These are phyloP conservation scores for Percina caprodes DNA, from an alignment of 2,113 vertebrate species.

Conservation along the genomic window DNA sequence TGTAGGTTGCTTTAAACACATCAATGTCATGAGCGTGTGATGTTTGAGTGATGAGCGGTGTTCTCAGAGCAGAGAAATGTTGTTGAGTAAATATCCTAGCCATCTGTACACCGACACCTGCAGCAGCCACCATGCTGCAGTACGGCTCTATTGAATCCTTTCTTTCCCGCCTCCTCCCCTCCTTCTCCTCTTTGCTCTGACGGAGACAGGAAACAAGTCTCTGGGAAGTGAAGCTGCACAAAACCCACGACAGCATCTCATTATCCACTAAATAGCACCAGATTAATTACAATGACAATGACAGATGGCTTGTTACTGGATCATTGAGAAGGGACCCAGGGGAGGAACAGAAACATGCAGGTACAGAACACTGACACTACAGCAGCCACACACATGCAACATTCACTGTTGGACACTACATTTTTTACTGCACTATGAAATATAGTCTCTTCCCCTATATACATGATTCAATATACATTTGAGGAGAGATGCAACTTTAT, in stretches of 20 bases:
- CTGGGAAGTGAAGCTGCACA: constrained; percentile 71
- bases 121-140: constrained; percentile 23
- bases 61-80: constrained; percentile 22
- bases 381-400: constrained; percentile 38
- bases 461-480: neutral
- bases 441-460: neutral
- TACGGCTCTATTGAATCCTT: constrained; percentile 22
- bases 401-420: constrained; percentile 6
- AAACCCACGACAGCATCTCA: constrained; percentile 82
- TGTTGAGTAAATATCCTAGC: constrained; percentile 37
- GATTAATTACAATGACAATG: constrained; percentile 86
- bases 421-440: constrained; percentile 2
- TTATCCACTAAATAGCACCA: constrained; percentile 86
- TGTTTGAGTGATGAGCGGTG: constrained; percentile 31
- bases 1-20: constrained; percentile 42
- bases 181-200: constrained; percentile 36
- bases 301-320: constrained; percentile 84
- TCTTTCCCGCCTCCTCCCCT: constrained; percentile 14
- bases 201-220: constrained; percentile 65
- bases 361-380: constrained; percentile 61
- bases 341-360: constrained; percentile 65
- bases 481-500: neutral
- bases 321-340: constrained; percentile 76
- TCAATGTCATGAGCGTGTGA: constrained; percentile 29
- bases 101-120: constrained; percentile 34